Evolutionary conservation across 2,888 invertebrate species (phyloP), one percentile per base, ranked within the genome.

Genomic region (Cosmorhoe ocellata): DNA sequence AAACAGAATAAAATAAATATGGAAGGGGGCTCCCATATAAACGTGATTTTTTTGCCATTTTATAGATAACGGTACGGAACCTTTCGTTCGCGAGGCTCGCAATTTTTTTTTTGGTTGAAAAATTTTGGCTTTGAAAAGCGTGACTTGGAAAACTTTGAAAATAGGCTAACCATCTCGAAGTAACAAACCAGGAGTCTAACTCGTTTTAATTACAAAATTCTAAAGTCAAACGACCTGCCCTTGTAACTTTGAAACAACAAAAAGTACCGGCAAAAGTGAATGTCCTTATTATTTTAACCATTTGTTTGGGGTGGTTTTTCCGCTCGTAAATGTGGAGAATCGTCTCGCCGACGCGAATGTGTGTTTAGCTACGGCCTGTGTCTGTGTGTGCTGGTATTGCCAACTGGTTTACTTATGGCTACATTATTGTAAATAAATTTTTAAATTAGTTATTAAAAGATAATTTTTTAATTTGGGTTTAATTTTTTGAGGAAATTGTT

Each of bases 281-380:
- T 74, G 79, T 82, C 80, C 79, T 81, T 82, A 81, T 85, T 85
- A 83, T 83, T 84, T 82, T 80, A 82, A 76, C 78, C 80, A 78
- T 85, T 87, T 87, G 81, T 85, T 83, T 79, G 77, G 82, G 84
- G 86, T 79, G 79, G 82, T 78, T 84, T 85, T 84, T 84, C 81
- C 79, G 78, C 76, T 77, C 74, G 79, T 80, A 79, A 81, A 74
- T 64, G 73, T 72, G 71, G 69, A 66, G 70, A 61, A 66, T 61
- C 74, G 84, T 86, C 86, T 82, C 81, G 84, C 75, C 79, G 62
- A 48, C 45, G 47, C 46, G 53, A 60, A 70, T 78, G 81, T 84
- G 76, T 78, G 68, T 72, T 67, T 71, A 67, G 61, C 67, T 69
- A 78, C 75, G 68, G 52, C 58, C 59, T 65, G 70, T 67, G 73